Percentiles rank a stretch among this genome's conserved stretches.
phyloP scores from a whole-genome alignment of 1,140 invertebrate species.

The Patella vulgata region DNA sequence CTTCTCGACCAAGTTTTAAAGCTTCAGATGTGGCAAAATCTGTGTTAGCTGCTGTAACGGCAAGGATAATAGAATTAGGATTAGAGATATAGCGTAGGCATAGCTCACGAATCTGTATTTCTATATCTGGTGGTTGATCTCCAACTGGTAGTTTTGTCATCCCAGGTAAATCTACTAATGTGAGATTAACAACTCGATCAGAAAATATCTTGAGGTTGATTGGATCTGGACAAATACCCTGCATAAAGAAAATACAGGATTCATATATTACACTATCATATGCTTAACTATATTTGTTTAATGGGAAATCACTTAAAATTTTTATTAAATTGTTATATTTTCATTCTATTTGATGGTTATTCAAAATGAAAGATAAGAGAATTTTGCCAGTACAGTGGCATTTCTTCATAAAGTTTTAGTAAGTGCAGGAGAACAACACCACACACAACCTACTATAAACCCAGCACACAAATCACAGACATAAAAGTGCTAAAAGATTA shows the following conservation, averaged over 20 bases:
- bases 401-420: too few species aligned
- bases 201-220: conserved; percentile 98
- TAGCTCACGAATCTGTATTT: conserved; percentile 71
- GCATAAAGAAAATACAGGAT: conserved; percentile 23
- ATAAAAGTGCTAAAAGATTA: too few species aligned
- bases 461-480: too few species aligned
- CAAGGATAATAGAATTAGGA: conserved; percentile 74
- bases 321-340: too few species aligned
- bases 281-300: too few species aligned
- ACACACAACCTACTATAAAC: too few species aligned
- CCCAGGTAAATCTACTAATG: conserved; percentile 97
- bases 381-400: too few species aligned
- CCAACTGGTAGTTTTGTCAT: conserved; percentile 90
- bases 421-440: too few species aligned
- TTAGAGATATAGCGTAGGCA: conserved; percentile 71
- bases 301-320: too few species aligned
- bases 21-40: conserved; percentile 68
- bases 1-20: conserved; percentile 65
- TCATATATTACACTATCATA: not conserved
- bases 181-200: conserved; percentile 92
- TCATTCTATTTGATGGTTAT: too few species aligned
- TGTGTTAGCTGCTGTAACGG: conserved; percentile 66
- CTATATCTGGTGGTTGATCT: conserved; percentile 74
- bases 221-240: conserved; percentile 93
- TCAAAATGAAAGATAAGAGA: too few species aligned